A percentile compares a stretch with the other conserved stretches of the same genome.
phyloP scores from a whole-genome alignment of 2,797 vertebrate species.

The Chaetophractus vellerosus region DNA sequence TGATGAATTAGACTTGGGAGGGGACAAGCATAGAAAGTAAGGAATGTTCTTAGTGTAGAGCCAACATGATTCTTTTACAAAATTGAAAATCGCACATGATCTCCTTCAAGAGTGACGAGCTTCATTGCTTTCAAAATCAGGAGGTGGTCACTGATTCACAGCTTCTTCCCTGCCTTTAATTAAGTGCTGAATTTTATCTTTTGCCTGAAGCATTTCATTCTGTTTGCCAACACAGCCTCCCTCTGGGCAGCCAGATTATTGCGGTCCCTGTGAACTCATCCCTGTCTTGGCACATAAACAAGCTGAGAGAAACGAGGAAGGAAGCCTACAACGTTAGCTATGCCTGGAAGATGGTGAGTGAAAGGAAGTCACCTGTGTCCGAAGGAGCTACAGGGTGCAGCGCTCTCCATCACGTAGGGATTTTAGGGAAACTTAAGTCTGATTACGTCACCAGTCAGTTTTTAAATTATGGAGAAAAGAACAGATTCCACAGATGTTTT shows the following conservation, averaged over 20 bases:
- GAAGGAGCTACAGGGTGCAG: accelerated
- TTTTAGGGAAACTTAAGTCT: not conserved
- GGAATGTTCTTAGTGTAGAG: conserved; percentile 36
- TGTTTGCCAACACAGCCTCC: conserved; percentile 92
- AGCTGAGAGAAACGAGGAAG: conserved; percentile 94
- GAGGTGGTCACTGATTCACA: conserved; percentile 49
- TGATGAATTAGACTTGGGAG: conserved; percentile 71
- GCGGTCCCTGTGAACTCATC: conserved; percentile 97
- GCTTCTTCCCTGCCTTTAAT: conserved; percentile 75
- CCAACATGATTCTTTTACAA: conserved; percentile 41
- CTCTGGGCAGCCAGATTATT: conserved; percentile 98
- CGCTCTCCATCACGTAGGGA: accelerated
- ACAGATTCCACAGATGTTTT: not conserved
- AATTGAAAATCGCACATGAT: conserved; percentile 55
- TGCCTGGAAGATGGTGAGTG: conserved; percentile 98
- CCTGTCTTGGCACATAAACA: conserved; percentile 98
- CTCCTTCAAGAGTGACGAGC: conserved; percentile 63
- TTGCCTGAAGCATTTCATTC: conserved; percentile 67
- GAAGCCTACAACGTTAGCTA: conserved; percentile 99
- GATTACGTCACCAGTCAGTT: not conserved
- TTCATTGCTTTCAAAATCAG: conserved; percentile 64
- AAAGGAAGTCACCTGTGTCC: not conserved
- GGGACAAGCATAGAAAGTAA: not conserved
- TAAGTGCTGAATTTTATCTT: conserved; percentile 81
- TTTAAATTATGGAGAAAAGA: not conserved